Evolutionary conservation across 2,797 vertebrate species (phyloP).

Genomic region (Myoxocephalus aenaeus): DNA sequence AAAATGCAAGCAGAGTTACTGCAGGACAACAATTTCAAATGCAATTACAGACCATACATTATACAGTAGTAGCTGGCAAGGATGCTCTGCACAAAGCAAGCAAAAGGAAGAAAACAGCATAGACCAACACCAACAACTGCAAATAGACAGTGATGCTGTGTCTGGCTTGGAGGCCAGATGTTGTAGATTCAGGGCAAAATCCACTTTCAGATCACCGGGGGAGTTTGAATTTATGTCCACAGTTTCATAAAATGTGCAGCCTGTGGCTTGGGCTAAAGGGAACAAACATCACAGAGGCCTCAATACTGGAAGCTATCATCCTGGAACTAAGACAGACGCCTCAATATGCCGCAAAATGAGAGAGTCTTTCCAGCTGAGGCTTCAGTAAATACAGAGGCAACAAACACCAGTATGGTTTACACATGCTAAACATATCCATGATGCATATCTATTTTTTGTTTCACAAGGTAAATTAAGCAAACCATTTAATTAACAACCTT

Average conservation of each 20-base stretch:
- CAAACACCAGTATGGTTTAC: background rate
- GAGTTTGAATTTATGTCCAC: conserved; percentile 45
- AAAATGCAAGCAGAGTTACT: conserved; percentile 28
- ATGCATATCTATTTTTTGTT: background rate
- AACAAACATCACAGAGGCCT: background rate
- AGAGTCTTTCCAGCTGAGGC: background rate
- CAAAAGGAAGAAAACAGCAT: background rate
- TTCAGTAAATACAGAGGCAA: conserved; percentile 10
- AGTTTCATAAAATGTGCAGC: conserved; percentile 42
- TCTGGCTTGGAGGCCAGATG: conserved; percentile 9
- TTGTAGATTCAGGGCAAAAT: conserved; percentile 56
- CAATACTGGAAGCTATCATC: background rate
- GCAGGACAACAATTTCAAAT: conserved; percentile 34
- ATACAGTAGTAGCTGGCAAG: background rate
- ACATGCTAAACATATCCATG: background rate
- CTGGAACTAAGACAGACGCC: conserved; percentile 34
- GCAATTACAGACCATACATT: conserved; percentile 22
- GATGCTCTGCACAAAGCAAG: no score
- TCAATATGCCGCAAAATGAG: conserved; percentile 11
- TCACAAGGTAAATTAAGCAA: conserved; percentile 3
- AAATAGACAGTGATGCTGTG: conserved; percentile 32
- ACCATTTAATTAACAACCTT: conserved; percentile 2
- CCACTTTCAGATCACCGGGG: conserved; percentile 45
- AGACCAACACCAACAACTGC: conserved; percentile 5
- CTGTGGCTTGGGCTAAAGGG: conserved; percentile 22